Evolutionary conservation across 2,888 invertebrate species (phyloP), one percentile per base, ranked within the genome.

Genomic region (Agonum fuliginosum): DNA sequence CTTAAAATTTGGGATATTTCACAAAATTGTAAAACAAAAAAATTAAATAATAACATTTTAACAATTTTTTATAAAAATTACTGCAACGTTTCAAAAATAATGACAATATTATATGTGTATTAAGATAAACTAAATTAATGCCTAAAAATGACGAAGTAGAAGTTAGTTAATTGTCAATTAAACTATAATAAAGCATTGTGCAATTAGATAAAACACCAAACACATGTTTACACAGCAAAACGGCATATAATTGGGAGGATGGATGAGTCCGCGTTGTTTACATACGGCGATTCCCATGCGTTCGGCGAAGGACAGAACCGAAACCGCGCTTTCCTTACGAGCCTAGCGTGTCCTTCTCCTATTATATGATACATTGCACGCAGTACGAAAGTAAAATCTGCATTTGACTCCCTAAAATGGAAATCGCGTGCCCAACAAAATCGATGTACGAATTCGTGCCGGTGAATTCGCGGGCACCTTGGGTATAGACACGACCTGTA

Each of bases 341-440:
- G 4, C 41, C 1, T 85, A 80, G 84, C 85, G 84, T 85, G 85
- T 80, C 79, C 80, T 69, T 79, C 65, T 77, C 80, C 82, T 84
- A 85, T 85, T 85, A 85, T 79, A 79, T 81, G 78, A 70, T 77
- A 51, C 77, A 77, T 48, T 73, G 80, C 82, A 82, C 83, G 82
- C 82, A 83, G 80, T 80, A 81, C 82, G 82, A 82, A 83, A 83
- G 83, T 81, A 83, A 82, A 83, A 83, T 83, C 82, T 83, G 82
- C 82, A 83, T 83, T 82, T 79, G 81, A 80, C 79, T 80, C 81
- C 80, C 80, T 82, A 81, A 82, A 82, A 80, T 78, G 80, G 79
- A 82, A 81, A 83, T 82, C 82, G 83, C 81, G 81, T 81, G 82
- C 74, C 73, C 48, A 34, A 46, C 58, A 69, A 70, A 77, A 77